Base-by-base conservation (phyloP, 2,113 vertebrate genomes). In the Oncorhynchus kisutch region DNA sequence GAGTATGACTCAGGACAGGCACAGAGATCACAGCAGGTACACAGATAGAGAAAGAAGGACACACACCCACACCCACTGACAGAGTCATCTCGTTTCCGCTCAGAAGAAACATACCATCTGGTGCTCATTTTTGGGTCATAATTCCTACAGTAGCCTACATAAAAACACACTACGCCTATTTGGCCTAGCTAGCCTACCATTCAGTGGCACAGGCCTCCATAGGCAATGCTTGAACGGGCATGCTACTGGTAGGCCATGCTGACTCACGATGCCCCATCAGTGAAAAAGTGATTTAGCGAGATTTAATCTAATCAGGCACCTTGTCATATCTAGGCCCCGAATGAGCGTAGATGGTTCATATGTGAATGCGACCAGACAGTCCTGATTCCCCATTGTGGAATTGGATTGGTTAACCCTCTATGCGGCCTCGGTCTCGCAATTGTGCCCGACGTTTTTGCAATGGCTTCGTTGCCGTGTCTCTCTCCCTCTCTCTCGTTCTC, bases 191-290 rank as follows among this genome's bases (percentile, higher is more conserved):
- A 67, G 27, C 67, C 67, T 45, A 34, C 29, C 34, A n/a, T 29
- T 29, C 34, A 69, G 5, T 24, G 60, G 72, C 54, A 5, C 76
- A 79, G 75, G 67, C 67, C 70, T 81, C 62, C 18, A 76, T 13
- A 59, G 80, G 69, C 64, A 74, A 84, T 3, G 24, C n/a, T 18
- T 22, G 39, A 9, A 18, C 39, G 25, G 45, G 67, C 6, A 25
- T 12, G 34, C n/a, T 11, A 20, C 39, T 3, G 31, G 67, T 68
- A 13, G 45, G 82, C 82, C 80, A 34, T 89, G 88, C 91, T 91
- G 90, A 91, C 85, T 92, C 91, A 90, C 71, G 82, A 81, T 86
- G 68, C 67, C 27, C 31, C 65, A 12, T 0, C 7, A 27, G 29
- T 5, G 57, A 79, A 60, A 78, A 45, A 80, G 74, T 71, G 76